Evolutionary conservation across 2,888 invertebrate genomes (phyloP).

Genomic region (Epicampocera succincta): DNA sequence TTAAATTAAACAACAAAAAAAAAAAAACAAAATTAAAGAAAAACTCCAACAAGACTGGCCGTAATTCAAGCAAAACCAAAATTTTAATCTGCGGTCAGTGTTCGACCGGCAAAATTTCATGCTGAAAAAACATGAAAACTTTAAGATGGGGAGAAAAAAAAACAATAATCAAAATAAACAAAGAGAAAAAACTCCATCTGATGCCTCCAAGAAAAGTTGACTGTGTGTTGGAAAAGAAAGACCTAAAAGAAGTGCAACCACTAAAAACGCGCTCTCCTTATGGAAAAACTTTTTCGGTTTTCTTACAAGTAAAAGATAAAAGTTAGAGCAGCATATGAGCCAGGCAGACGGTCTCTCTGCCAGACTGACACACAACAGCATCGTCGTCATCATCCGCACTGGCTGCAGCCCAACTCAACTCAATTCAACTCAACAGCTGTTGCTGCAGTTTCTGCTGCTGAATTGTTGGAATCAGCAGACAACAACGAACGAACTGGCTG

Average conservation of each 20-base stretch:
- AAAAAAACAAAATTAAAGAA: constrained; percentile 19
- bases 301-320: constrained; percentile 13
- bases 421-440: too few relatives aligned
- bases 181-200: constrained; percentile 26
- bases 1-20: constrained; percentile 23
- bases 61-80: constrained; percentile 61
- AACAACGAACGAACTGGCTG: constrained; percentile 56
- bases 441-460: constrained; percentile 39
- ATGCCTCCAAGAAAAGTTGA: constrained; percentile 19
- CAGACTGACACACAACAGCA: constrained; percentile 9
- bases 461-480: constrained; percentile 39
- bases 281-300: neutral
- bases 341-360: neutral
- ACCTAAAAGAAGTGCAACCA: constrained; percentile 60
- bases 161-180: neutral
- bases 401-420: too few relatives aligned
- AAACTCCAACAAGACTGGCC: constrained; percentile 51
- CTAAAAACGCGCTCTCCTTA: constrained; percentile 5
- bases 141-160: constrained; percentile 28
- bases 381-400: constrained; percentile 11
- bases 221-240: constrained; percentile 2
- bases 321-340: constrained; percentile 13
- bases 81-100: constrained; percentile 63
- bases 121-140: constrained; percentile 31
- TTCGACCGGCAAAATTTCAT: constrained; percentile 63